Evolutionary conservation across 2,888 invertebrate species (phyloP), one percentile per base, ranked within the genome.

Genomic region (Orthosia cruda): DNA sequence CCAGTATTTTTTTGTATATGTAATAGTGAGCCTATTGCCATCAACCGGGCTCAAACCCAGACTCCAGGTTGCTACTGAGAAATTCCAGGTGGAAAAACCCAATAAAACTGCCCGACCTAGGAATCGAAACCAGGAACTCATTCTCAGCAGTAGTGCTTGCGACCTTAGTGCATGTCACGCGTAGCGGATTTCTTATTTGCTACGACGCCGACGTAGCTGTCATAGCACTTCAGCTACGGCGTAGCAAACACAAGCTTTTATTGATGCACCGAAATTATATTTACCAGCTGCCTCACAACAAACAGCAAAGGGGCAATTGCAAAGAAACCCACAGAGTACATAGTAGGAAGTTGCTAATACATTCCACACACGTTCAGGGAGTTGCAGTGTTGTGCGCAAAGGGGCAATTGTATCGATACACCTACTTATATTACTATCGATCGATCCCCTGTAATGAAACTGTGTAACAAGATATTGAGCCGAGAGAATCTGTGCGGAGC

Each of bases 361-460:
- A 85, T 87, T 82, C 85, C 15, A n/a, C 54, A 40, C 85, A 85
- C 85, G 85, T 80, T 18, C 64, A 52, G 23, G 40, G 83, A 80
- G 74, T 74, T 87, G 85, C 85, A 85, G 64, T 57, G 70, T 75
- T 69, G 66, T 57, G 85, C 61, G 77, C 73, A 69, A 71, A 78
- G 85, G 82, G 78, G 78, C 87, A 65, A 74, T 81, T 74, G 74
- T 85, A 70, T 80, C 69, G 69, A 74, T 74, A 66, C 61, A 61
- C 61, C 20, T 65, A 72, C 73, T 72, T 79, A 23, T 80, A 57
- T 20, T 23, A 58, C 49, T 23, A 70, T 50, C 54, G 68, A 81
- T 84, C 85, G 62, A 71, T 83, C 54, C 18, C 4, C 55, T 58
- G 50, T 70, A 74, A 82, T 81, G 64, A 67, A 81, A 71, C 84